Percentiles rank a stretch among this genome's conserved stretches.
Conservation (phyloP, 2,888 invertebrate species). For the Drosophila nigricruria region DNA sequence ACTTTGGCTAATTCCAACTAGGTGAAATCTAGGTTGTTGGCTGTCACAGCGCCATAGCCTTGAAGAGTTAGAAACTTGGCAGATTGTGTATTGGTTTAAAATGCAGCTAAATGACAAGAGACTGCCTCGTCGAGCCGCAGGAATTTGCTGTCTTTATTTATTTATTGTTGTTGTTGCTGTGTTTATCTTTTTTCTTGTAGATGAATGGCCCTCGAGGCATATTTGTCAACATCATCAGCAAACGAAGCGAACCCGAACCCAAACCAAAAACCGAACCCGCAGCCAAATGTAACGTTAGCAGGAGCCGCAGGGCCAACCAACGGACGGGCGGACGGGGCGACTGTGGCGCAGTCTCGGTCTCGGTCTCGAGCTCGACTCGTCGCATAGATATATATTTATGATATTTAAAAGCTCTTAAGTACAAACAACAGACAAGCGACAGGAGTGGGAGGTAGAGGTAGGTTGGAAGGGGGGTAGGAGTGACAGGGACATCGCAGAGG, state of each 20-base stretch:
- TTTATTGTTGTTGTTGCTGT: conserved; percentile 27
- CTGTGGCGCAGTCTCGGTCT: conserved; percentile 39
- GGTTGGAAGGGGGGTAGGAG: neutral
- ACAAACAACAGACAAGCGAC: conserved; percentile 79
- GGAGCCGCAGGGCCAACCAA: conserved; percentile 20
- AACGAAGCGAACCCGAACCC: conserved; percentile 34
- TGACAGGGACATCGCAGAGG: neutral
- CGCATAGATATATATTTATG: conserved; percentile 80
- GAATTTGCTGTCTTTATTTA: conserved; percentile 22
- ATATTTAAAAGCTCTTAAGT: conserved; percentile 83
- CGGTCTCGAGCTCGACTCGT: conserved; percentile 44
- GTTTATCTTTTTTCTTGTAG: conserved; percentile 66
- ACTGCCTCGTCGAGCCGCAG: conserved; percentile 19
- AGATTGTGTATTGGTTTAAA: conserved; percentile 33
- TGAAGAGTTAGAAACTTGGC: conserved; percentile 13
- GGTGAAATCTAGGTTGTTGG: conserved; percentile 1
- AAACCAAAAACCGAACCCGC: conserved; percentile 41
- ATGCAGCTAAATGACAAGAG: conserved; percentile 41
- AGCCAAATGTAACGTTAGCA: conserved; percentile 51
- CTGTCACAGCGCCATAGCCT: conserved; percentile 5
- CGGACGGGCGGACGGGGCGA: too few relatives aligned
- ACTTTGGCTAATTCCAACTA: neutral
- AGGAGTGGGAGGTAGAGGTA: conserved; percentile 30
- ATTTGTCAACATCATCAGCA: conserved; percentile 83
- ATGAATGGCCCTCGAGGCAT: conserved; percentile 75